phyloP scores from a whole-genome alignment of 2,797 vertebrate genomes.

The Notolabrus celidotus region DNA sequence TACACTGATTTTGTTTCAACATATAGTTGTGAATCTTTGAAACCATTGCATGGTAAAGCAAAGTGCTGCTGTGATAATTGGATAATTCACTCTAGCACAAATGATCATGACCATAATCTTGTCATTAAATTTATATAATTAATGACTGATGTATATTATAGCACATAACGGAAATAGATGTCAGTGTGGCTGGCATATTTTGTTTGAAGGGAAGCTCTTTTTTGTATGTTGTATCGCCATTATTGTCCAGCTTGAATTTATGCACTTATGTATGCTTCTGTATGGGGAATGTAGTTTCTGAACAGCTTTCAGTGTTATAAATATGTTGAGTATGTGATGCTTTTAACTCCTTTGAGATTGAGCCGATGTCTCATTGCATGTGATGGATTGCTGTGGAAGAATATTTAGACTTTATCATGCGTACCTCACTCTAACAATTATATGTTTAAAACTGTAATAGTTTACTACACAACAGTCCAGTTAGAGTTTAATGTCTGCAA shows the following conservation, averaged over 20 bases:
- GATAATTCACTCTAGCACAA: conserved; percentile 38
- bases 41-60: conserved; percentile 37
- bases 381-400: conserved; percentile 56
- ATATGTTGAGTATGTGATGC: conserved; percentile 63
- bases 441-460: background rate
- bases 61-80: conserved; percentile 41
- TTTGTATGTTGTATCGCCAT: conserved; percentile 60
- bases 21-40: conserved; percentile 23
- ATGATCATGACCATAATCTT: conserved; percentile 23
- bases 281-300: conserved; percentile 80
- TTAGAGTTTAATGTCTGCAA: background rate
- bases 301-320: conserved; percentile 69
- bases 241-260: conserved; percentile 63
- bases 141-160: conserved; percentile 33
- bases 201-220: conserved; percentile 49
- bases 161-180: conserved; percentile 25
- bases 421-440: background rate
- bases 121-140: conserved; percentile 14
- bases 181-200: conserved; percentile 34
- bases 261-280: conserved; percentile 79
- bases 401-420: conserved; percentile 51
- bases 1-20: conserved; percentile 15
- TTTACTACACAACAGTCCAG: background rate
- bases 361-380: conserved; percentile 53
- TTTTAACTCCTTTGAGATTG: conserved; percentile 59